Percentiles rank a stretch among this genome's conserved stretches.
Evolutionary conservation across 2,888 invertebrate species (phyloP).

Genomic region (Cryptocephalus primarius): DNA sequence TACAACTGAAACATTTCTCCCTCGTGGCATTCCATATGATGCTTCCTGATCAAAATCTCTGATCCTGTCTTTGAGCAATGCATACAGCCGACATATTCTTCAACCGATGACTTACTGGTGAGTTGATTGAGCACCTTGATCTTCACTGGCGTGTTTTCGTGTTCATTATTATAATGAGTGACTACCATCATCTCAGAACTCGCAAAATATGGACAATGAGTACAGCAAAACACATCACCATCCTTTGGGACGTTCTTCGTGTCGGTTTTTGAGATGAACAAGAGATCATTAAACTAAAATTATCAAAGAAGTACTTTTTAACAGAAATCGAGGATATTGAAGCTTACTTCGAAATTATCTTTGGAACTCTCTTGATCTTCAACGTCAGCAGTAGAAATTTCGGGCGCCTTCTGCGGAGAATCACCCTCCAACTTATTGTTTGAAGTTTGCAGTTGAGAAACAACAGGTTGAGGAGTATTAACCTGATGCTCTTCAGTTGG

Average conservation of each 20-base stretch:
- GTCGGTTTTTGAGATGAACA: conserved; percentile 14
- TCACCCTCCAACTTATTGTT: too few relatives aligned
- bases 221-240: conserved; percentile 19
- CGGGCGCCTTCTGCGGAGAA: not conserved
- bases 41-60: conserved; percentile 27
- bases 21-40: conserved; percentile 30
- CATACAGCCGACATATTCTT: conserved; percentile 20
- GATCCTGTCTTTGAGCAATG: conserved; percentile 27
- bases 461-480: too few relatives aligned
- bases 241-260: conserved; percentile 12
- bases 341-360: not conserved
- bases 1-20: too few relatives aligned
- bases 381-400: conserved; percentile 1
- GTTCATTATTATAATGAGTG: conserved; percentile 10
- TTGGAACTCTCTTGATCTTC: not conserved
- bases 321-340: not conserved
- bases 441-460: too few relatives aligned
- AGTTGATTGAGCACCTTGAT: conserved; percentile 11
- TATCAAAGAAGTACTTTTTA: not conserved
- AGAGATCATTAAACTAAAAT: conserved; percentile 6
- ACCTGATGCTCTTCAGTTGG: too few relatives aligned
- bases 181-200: conserved; percentile 10
- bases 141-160: conserved; percentile 11
- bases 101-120: conserved; percentile 8
- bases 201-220: conserved; percentile 14